A percentile compares a stretch with the other conserved stretches of the same genome.
Evolutionary conservation across 2,888 invertebrate genomes (phyloP).

Genomic region (Melitaea athalia): DNA sequence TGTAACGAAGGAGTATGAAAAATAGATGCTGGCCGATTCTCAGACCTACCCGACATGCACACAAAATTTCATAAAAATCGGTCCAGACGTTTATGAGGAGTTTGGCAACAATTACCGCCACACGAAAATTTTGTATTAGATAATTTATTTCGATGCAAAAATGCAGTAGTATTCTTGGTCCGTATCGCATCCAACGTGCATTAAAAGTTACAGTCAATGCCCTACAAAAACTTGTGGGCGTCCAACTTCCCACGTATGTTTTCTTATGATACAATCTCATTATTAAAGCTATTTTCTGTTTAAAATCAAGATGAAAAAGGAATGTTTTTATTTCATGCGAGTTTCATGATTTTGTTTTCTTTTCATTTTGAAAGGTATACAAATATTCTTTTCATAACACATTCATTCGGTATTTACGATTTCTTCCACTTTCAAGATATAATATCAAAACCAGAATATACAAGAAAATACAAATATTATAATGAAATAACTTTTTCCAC

Average conservation of each 20-base stretch:
- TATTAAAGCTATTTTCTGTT: neutral
- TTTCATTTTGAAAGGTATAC: constrained; percentile 3
- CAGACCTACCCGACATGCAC: no score
- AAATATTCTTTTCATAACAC: neutral
- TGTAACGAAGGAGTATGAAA: no score
- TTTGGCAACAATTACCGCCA: no score
- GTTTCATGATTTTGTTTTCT: constrained; percentile 2
- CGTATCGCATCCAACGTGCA: neutral
- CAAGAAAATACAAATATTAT: no score
- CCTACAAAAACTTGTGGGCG: neutral
- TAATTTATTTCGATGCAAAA: no score
- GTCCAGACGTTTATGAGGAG: no score
- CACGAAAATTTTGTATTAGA: no score
- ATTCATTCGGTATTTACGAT: neutral
- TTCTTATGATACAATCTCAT: neutral
- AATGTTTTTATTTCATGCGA: constrained; percentile 1
- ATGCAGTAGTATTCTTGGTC: no score
- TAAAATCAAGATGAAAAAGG: constrained; percentile 1
- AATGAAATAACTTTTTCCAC: no score
- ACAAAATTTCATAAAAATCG: no score
- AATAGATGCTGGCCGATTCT: no score
- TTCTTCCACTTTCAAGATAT: neutral
- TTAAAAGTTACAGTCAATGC: neutral
- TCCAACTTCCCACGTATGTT: neutral
- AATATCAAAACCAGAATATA: neutral